Conservation (phyloP, 1,140 invertebrate species). For the Mamestra configurata region DNA sequence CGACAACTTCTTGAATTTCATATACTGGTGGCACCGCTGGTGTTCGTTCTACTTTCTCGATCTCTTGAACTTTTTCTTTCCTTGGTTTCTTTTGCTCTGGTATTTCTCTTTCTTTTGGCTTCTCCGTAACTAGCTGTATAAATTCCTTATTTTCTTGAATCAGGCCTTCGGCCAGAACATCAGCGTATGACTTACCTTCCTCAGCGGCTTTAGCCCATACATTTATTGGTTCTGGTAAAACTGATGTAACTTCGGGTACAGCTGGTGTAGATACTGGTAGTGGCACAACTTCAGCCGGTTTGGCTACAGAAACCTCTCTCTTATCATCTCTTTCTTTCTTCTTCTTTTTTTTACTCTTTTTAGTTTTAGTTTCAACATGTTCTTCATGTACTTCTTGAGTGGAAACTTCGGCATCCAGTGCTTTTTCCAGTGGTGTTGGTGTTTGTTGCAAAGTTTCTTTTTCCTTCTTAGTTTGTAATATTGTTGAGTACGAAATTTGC, state of each 20-base stretch:
- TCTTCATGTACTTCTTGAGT: conserved; percentile 70
- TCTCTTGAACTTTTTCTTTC: conserved; percentile 33
- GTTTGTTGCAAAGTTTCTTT: conserved; percentile 40
- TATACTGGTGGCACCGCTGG: neutral
- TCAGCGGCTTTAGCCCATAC: conserved; percentile 84
- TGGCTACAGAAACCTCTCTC: conserved; percentile 56
- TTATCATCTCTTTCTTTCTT: conserved; percentile 69
- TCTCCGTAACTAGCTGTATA: conserved; percentile 28
- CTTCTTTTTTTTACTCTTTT: conserved; percentile 77
- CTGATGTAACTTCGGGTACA: neutral
- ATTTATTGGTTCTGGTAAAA: conserved; percentile 65
- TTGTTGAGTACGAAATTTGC: conserved; percentile 63
- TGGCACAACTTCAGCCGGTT: conserved; percentile 9
- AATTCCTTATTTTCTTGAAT: conserved; percentile 27
- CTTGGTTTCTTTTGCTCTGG: conserved; percentile 1
- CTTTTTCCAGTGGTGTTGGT: conserved; percentile 8
- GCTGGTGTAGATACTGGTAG: neutral
- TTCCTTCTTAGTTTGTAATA: conserved; percentile 65
- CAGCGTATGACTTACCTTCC: conserved; percentile 89
- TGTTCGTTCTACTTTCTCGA: conserved; percentile 32
- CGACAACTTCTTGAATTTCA: conserved; percentile 49
- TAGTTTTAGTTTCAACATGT: conserved; percentile 70
- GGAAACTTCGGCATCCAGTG: conserved; percentile 57
- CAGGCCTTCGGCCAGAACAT: conserved; percentile 87
- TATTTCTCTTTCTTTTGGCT: conserved; percentile 21